Conservation (phyloP, 2,113 vertebrate genomes). For the Axis porcinus region DNA sequence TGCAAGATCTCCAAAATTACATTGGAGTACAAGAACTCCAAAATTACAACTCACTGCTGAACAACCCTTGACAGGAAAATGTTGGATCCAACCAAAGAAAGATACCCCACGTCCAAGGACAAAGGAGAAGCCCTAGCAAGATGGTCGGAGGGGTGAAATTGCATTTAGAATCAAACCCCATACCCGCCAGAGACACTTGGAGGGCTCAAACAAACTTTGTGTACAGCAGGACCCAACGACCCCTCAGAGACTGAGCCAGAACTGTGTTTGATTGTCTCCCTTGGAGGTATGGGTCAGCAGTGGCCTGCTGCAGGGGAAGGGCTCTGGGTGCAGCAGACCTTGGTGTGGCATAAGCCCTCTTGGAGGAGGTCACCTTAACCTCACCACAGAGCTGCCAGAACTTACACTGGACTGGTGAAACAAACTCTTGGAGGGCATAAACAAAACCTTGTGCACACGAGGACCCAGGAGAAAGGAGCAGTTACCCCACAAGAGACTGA, state of each 20-base stretch:
- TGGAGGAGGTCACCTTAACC: too few relatives aligned
- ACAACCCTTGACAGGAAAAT: neutral
- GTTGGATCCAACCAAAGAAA: neutral
- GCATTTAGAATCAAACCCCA: neutral
- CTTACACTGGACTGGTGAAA: too few relatives aligned
- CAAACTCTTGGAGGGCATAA: too few relatives aligned
- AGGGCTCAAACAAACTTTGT: neutral
- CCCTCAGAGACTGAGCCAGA: neutral
- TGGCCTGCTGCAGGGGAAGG: neutral
- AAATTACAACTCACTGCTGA: neutral
- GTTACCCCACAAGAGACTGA: too few relatives aligned
- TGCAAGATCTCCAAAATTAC: neutral
- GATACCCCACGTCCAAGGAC: fast-evolving
- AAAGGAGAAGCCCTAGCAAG: neutral
- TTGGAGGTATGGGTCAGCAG: neutral
- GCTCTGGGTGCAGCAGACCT: neutral
- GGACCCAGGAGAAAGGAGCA: too few relatives aligned
- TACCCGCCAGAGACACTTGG: fast-evolving
- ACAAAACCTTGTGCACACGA: too few relatives aligned
- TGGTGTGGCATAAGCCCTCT: neutral
- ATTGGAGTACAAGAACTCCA: neutral
- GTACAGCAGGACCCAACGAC: neutral
- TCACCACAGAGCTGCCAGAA: too few relatives aligned
- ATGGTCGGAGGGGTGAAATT: neutral
- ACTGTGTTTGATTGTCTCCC: neutral